These are phyloP conservation scores for Caloenas nicobarica DNA, from an alignment of 2,113 vertebrate species.

Conservation along the genomic window DNA sequence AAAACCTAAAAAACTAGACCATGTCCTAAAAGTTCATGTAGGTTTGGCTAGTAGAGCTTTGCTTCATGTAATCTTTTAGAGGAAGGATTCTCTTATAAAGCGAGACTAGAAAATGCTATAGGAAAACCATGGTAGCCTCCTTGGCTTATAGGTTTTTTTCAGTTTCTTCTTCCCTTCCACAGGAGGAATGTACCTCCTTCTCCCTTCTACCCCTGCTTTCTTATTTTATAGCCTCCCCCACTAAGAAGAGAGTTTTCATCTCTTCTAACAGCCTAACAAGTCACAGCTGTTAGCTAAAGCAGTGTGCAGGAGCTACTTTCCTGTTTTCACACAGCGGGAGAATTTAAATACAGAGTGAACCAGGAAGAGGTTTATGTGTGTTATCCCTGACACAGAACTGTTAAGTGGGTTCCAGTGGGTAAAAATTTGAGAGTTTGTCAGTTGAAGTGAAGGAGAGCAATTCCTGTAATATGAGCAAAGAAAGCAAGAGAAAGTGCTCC, in stretches of 20 bases:
- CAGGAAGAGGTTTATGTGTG: background rate
- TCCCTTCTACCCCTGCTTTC: background rate
- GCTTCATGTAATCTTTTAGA: background rate
- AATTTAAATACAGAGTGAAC: conserved; percentile 29
- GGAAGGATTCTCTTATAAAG: background rate
- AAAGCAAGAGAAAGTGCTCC: background rate
- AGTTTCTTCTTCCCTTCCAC: background rate
- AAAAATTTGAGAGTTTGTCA: background rate
- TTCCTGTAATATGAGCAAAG: background rate
- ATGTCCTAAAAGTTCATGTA: background rate
- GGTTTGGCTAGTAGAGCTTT: background rate
- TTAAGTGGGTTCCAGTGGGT: background rate
- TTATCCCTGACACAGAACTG: conserved; percentile 17
- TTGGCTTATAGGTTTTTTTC: background rate
- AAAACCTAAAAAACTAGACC: background rate
- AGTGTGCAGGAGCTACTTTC: background rate
- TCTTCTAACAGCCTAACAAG: background rate
- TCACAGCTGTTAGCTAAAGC: conserved; percentile 14
- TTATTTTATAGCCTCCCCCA: conserved; percentile 16
- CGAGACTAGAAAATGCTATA: background rate
- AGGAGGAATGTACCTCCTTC: background rate
- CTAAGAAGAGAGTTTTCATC: background rate
- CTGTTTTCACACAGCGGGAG: conserved; percentile 13
- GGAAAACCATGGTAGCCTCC: background rate
- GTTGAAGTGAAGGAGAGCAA: background rate